A percentile compares a stretch with the other conserved stretches of the same genome.
phyloP scores from a whole-genome alignment of 2,888 invertebrate species.

The Polydesmus complanatus region DNA sequence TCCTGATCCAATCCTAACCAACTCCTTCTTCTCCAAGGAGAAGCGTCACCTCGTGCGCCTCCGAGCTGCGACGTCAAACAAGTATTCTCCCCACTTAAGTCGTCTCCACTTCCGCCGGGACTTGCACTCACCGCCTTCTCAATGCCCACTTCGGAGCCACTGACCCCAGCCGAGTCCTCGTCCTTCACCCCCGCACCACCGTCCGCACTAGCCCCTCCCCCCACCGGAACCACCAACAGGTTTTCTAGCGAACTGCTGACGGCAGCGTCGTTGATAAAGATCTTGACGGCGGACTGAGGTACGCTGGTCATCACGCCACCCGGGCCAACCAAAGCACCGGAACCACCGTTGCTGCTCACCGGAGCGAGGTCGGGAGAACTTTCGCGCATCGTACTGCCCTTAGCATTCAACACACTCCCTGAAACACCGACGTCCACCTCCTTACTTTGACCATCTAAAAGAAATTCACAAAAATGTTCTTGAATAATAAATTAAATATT shows the following conservation, averaged over 20 bases:
- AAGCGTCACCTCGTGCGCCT: slow-evolving; percentile 35
- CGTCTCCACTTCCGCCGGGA: not conserved
- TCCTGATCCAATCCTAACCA: slow-evolving; percentile 72
- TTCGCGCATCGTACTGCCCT: not conserved
- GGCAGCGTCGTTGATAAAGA: slow-evolving; percentile 21
- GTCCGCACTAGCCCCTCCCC: slow-evolving; percentile 14
- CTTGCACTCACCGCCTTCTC: not conserved
- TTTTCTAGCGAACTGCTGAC: slow-evolving; percentile 21
- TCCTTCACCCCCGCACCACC: not conserved
- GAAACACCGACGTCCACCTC: not conserved
- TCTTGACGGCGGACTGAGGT: slow-evolving; percentile 20
- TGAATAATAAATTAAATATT: too few relatives aligned
- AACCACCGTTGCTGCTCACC: not conserved
- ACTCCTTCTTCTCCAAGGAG: slow-evolving; percentile 52
- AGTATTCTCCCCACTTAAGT: not conserved
- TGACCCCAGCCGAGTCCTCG: too few relatives aligned
- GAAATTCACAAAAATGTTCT: not conserved
- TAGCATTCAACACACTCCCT: too few relatives aligned
- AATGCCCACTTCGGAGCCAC: not conserved
- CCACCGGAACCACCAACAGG: slow-evolving; percentile 12
- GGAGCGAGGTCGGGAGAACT: not conserved
- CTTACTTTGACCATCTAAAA: not conserved
- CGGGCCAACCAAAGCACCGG: too few relatives aligned
- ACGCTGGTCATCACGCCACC: not conserved
- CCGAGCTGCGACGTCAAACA: not conserved